Conservation (phyloP, 2,888 invertebrate species). For the Leptopterna dolabrata region DNA sequence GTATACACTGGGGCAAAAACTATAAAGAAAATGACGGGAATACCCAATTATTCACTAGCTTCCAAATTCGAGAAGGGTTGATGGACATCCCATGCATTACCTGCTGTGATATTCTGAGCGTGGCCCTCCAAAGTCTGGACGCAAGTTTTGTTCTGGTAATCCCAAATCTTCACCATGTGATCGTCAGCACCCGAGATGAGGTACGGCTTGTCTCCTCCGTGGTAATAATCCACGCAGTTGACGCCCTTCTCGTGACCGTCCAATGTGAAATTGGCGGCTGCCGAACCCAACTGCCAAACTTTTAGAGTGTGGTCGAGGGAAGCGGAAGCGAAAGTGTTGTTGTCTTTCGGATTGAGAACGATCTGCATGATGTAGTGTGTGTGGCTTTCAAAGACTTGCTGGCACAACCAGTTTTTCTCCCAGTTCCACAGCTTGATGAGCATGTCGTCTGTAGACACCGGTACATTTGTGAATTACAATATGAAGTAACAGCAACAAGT, state of each 20-base stretch:
- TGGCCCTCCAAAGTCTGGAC: slow-evolving; percentile 98
- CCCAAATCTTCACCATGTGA: slow-evolving; percentile 98
- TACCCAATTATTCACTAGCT: too few species aligned
- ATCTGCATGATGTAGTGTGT: slow-evolving; percentile 99
- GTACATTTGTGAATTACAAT: neutral
- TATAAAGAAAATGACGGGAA: too few species aligned
- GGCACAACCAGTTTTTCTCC: slow-evolving; percentile 98
- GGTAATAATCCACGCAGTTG: slow-evolving; percentile 99
- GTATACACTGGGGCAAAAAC: too few species aligned
- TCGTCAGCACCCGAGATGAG: slow-evolving; percentile 99
- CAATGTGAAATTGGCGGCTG: slow-evolving; percentile 96
- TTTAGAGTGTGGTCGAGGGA: slow-evolving; percentile 97
- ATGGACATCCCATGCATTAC: slow-evolving; percentile 56
- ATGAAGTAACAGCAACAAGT: too few species aligned
- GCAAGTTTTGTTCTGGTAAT: slow-evolving; percentile 99
- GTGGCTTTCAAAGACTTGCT: slow-evolving; percentile 99
- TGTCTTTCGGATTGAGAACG: slow-evolving; percentile 99
- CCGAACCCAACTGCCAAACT: slow-evolving; percentile 98
- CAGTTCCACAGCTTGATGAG: slow-evolving; percentile 99
- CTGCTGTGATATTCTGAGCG: slow-evolving; percentile 92
- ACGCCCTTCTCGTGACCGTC: slow-evolving; percentile 99
- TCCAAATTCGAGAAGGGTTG: too few species aligned
- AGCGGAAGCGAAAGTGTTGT: slow-evolving; percentile 99
- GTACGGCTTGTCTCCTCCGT: slow-evolving; percentile 99
- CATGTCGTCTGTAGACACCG: slow-evolving; percentile 86